Conservation (phyloP, 2,797 vertebrate genomes). For the Coregonus suidteri region DNA sequence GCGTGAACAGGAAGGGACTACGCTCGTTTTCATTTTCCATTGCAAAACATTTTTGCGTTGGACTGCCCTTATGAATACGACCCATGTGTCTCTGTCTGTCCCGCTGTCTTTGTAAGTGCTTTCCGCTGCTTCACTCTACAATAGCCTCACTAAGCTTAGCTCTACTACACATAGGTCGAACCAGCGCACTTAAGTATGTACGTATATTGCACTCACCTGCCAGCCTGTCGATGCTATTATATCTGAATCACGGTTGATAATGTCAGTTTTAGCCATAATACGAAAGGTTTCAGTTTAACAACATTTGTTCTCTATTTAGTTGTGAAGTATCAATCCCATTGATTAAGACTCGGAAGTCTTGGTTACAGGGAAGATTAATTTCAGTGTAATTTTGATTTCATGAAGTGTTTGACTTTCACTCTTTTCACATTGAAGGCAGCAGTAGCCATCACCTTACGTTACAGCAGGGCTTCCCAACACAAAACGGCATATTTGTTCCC, state of each 20-base stretch:
- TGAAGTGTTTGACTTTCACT: not conserved
- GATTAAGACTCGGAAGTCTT: not conserved
- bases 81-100: not conserved
- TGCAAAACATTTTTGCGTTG: not conserved
- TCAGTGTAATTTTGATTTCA: constrained; percentile 26
- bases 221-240: constrained; percentile 24
- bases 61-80: not conserved
- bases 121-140: constrained; percentile 35
- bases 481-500: not conserved
- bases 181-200: constrained; percentile 6
- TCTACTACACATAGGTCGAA: constrained; percentile 17
- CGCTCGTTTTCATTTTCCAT: not conserved
- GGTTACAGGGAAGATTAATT: not conserved
- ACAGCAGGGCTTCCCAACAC: not conserved
- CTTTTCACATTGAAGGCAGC: not conserved
- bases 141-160: constrained; percentile 36
- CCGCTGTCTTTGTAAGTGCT: constrained; percentile 34
- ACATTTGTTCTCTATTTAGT: constrained; percentile 6
- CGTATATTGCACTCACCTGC: constrained; percentile 17
- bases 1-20: not conserved
- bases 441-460: not conserved
- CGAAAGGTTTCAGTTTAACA: not conserved
- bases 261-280: not conserved
- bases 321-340: constrained; percentile 10
- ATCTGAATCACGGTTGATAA: constrained; percentile 18